Evolutionary conservation across 2,113 vertebrate genomes (phyloP).

Genomic region (Saccopteryx bilineata): DNA sequence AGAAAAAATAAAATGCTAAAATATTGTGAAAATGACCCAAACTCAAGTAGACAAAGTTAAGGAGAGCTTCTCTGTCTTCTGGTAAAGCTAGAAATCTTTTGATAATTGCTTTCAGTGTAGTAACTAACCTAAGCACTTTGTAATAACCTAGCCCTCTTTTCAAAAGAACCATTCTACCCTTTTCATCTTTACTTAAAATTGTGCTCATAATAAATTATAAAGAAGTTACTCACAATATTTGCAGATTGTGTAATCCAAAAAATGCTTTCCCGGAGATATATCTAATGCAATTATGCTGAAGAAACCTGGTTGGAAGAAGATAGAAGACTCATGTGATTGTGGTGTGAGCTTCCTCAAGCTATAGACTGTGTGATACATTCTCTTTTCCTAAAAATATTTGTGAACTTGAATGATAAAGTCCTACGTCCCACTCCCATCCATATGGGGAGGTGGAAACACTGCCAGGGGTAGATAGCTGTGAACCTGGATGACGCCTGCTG

Average conservation of each 20-base stretch:
- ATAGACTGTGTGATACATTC: neutral
- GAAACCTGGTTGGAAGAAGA: constrained; percentile 84
- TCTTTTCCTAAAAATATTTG: neutral
- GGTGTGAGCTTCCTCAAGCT: neutral
- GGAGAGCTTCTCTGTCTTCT: neutral
- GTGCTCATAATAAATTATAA: neutral
- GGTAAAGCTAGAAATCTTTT: neutral
- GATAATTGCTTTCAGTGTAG: neutral
- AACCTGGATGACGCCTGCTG: neutral
- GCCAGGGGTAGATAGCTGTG: neutral
- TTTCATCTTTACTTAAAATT: constrained; percentile 24
- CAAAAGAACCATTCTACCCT: neutral
- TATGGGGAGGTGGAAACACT: neutral
- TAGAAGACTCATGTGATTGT: constrained; percentile 24
- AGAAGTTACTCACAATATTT: constrained; percentile 88
- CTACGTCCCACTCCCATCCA: neutral
- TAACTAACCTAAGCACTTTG: neutral
- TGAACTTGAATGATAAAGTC: neutral
- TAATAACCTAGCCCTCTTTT: neutral
- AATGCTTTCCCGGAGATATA: constrained; percentile 88
- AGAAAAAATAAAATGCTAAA: constrained; percentile 37
- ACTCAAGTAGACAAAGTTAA: neutral
- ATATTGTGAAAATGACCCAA: neutral
- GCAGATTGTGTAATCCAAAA: constrained; percentile 87
- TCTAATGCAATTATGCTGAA: constrained; percentile 90